Evolutionary conservation across 2,888 invertebrate genomes (phyloP).

Genomic region (Myopa tessellatipennis): DNA sequence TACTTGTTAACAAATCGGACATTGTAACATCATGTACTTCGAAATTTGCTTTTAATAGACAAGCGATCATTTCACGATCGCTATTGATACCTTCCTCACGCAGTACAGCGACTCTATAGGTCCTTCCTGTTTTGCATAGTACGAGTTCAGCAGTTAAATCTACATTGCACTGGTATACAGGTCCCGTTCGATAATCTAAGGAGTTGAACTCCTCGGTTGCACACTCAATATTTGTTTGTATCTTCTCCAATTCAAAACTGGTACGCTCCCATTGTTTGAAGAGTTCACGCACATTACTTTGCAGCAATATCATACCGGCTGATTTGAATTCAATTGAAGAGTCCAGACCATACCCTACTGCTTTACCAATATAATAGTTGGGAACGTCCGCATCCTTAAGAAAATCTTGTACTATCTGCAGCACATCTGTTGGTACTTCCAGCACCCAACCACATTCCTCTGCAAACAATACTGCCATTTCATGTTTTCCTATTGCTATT

Average conservation of each 20-base stretch:
- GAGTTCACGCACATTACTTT: constrained; percentile 75
- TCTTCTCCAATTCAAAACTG: constrained; percentile 87
- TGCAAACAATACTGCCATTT: constrained; percentile 79
- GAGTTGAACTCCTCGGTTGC: constrained; percentile 82
- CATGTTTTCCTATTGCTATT: constrained; percentile 67
- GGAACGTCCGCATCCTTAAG: constrained; percentile 75
- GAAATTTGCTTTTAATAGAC: constrained; percentile 86
- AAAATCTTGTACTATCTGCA: constrained; percentile 72
- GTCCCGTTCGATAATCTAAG: constrained; percentile 76
- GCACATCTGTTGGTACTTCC: constrained; percentile 74
- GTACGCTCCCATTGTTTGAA: constrained; percentile 96
- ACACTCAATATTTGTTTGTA: constrained; percentile 85
- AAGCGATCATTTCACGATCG: constrained; percentile 96
- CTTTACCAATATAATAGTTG: constrained; percentile 77
- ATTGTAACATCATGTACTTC: constrained; percentile 95
- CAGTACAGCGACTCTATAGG: constrained; percentile 86
- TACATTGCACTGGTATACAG: constrained; percentile 79
- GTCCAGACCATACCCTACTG: constrained; percentile 76
- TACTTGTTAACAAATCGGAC: constrained; percentile 81
- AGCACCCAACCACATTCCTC: constrained; percentile 90
- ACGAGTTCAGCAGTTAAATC: constrained; percentile 71
- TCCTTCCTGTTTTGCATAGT: constrained; percentile 60
- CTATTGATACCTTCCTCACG: constrained; percentile 96
- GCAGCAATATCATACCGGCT: constrained; percentile 59
- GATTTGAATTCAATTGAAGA: constrained; percentile 53